phyloP scores from a whole-genome alignment of 2,797 vertebrate genomes.

The Chlorospingus flavigularis region DNA sequence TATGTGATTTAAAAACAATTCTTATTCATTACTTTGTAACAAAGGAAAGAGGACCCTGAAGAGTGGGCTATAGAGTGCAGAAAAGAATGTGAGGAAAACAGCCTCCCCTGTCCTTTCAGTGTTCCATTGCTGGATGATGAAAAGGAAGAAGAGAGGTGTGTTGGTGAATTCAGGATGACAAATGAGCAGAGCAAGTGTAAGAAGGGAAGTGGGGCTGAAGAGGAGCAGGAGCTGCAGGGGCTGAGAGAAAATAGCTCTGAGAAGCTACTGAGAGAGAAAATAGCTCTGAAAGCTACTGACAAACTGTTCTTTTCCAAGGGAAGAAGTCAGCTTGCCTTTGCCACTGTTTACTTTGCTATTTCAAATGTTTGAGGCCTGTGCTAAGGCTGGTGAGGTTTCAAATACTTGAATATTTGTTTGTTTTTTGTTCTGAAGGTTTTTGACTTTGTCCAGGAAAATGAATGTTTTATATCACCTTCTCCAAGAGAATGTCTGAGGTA shows the following conservation, averaged over 20 bases:
- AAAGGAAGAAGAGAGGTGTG: not conserved
- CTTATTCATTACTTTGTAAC: not conserved
- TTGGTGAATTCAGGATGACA: not conserved
- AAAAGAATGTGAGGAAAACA: not conserved
- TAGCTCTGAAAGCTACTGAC: not conserved
- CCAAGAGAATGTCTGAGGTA: not conserved
- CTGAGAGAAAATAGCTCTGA: not conserved
- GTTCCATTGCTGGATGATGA: not conserved
- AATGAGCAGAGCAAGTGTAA: not conserved
- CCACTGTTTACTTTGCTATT: not conserved
- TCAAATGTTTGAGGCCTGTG: not conserved
- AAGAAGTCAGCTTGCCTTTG: not conserved
- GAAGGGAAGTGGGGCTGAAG: not conserved
- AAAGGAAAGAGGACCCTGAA: not conserved
- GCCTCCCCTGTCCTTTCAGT: not conserved
- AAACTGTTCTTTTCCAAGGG: not conserved
- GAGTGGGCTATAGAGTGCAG: not conserved
- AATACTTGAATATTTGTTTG: not conserved
- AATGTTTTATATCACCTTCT: not conserved
- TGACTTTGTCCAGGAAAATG: not conserved
- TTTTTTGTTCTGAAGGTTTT: not conserved
- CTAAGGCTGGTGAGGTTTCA: not conserved
- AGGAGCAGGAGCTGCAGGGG: not conserved
- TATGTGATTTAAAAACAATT: not conserved
- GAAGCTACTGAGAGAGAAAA: not conserved